phyloP scores from a whole-genome alignment of 2,113 vertebrate genomes.

The Microtus ochrogaster region DNA sequence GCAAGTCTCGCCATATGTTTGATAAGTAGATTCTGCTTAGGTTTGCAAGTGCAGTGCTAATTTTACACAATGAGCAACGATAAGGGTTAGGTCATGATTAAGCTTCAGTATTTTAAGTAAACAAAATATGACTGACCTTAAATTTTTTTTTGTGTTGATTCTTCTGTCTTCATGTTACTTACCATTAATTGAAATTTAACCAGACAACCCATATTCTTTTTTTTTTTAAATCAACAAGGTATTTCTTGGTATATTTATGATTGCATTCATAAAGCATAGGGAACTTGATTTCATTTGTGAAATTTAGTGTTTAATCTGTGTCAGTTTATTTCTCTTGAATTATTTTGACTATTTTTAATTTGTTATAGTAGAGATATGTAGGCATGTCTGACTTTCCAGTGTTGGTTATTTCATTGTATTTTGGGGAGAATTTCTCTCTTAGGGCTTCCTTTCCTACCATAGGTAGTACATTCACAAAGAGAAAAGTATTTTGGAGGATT shows the following conservation, averaged over 20 bases:
- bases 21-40: conserved; percentile 77
- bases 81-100: conserved; percentile 80
- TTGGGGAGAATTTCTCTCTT: conserved; percentile 21
- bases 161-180: conserved; percentile 6
- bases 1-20: conserved; percentile 69
- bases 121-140: conserved; percentile 59
- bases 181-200: conserved; percentile 60
- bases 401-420: conserved; percentile 24
- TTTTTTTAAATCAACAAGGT: conserved; percentile 63
- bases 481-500: not conserved
- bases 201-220: conserved; percentile 42
- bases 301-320: conserved; percentile 11
- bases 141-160: conserved; percentile 62
- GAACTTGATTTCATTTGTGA: not conserved
- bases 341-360: conserved; percentile 46
- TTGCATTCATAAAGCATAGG: conserved; percentile 25
- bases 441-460: not conserved
- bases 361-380: conserved; percentile 4
- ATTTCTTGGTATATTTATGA: conserved; percentile 49
- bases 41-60: conserved; percentile 70
- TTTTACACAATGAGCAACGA: conserved; percentile 69
- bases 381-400: conserved; percentile 22
- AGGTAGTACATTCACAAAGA: conserved; percentile 42
- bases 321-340: conserved; percentile 34
- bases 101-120: conserved; percentile 76